These are phyloP conservation scores for Camponotus pennsylvanicus DNA, from an alignment of 1,140 invertebrate genomes.

Conservation along the genomic window DNA sequence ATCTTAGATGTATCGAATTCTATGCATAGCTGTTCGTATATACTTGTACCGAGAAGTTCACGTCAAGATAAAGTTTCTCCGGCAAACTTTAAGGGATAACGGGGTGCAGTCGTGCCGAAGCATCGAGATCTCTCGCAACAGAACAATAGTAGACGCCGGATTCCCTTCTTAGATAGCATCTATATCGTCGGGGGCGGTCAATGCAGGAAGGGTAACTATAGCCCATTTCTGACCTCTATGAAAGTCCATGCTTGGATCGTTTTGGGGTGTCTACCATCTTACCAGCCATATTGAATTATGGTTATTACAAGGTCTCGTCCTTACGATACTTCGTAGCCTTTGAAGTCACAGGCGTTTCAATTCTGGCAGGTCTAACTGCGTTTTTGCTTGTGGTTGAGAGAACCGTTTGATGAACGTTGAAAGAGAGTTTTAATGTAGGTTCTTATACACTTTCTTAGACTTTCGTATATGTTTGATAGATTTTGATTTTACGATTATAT, in stretches of 20 bases:
- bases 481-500: conserved; percentile 12
- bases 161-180: conserved; percentile 76
- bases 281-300: conserved; percentile 82
- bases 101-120: conserved; percentile 67
- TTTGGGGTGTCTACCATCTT: conserved; percentile 77
- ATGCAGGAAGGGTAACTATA: conserved; percentile 68
- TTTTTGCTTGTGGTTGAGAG: conserved; percentile 55
- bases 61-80: conserved; percentile 64
- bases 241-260: conserved; percentile 64
- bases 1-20: conserved; percentile 1
- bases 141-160: conserved; percentile 69
- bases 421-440: conserved; percentile 2
- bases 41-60: conserved; percentile 62
- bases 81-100: conserved; percentile 68
- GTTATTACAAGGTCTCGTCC: conserved; percentile 78
- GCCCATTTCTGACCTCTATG: conserved; percentile 69
- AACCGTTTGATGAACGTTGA: conserved; percentile 39
- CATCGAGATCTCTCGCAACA: conserved; percentile 70
- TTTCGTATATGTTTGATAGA: conserved; percentile 11
- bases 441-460: not conserved
- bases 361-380: conserved; percentile 34
- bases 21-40: not conserved
- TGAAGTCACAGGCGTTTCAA: conserved; percentile 69
- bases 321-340: conserved; percentile 78
- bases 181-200: conserved; percentile 66